Base-by-base conservation (phyloP, 1,140 invertebrate species). In the Pectinophora gossypiella region DNA sequence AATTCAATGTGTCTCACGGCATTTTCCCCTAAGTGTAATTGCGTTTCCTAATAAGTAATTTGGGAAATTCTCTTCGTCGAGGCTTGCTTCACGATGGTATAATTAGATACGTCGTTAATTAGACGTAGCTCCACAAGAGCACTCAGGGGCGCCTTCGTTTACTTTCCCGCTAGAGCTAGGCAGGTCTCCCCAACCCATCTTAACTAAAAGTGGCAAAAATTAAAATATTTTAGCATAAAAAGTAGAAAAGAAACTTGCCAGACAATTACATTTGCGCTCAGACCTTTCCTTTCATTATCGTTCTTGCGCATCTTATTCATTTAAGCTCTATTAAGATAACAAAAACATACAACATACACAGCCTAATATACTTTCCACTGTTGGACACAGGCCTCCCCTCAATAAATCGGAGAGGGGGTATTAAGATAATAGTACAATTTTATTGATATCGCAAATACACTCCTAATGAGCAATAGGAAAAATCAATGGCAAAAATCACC, bases 71-170 rank as follows among this genome's bases (percentile, higher is more conserved):
- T 71, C 64, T 68, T 68, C 65, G 59, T 64, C 48, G n/a, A n/a
- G 74, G 53, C 56, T 63, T 62, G 56, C 60, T 63, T 60, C 35
- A 56, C 65, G 72, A 73, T 77, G 68, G 70, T 76, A 78, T 78
- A 78, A 78, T 78, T 78, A 81, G 77, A 78, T 81, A 78, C 73
- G 75, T 78, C 60, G 68, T 76, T 81, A 81, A 81, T 81, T 76
- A 78, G 69, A 76, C 63, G 64, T 69, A 73, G 68, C 69, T 60
- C 56, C 66, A 64, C 67, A 69, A 70, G 68, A 75, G 77, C 73
- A 75, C 73, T 81, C 62, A 61, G 58, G 51, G 59, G 44, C 46
- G 63, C 54, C 67, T 64, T 67, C 67, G 71, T 72, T 69, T 70
- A 72, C 65, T 63, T 63, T 64, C 42, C 47, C 51, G 55, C 59